A percentile compares a stretch with the other conserved stretches of the same genome.
Evolutionary conservation across 1,140 invertebrate species (phyloP).

Genomic region (Rhizoglyphus robini): DNA sequence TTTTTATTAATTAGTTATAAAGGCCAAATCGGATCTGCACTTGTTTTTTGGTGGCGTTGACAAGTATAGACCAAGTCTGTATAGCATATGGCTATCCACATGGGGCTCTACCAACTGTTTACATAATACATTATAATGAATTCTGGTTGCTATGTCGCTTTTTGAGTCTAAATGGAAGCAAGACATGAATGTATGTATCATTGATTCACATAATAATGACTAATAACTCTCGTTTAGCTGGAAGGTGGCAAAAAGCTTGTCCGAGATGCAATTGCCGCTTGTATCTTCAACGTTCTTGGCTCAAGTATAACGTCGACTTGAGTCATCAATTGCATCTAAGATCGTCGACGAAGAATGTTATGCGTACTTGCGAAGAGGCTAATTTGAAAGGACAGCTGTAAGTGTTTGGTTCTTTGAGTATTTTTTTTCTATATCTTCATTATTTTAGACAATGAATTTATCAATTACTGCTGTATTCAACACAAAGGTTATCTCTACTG

Average conservation of each 20-base stretch:
- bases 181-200: constrained; percentile 47
- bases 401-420: constrained; percentile 6
- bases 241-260: constrained; percentile 80
- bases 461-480: constrained; percentile 55
- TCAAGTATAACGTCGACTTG: constrained; percentile 90
- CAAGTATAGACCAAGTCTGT: constrained; percentile 65
- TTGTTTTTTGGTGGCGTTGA: constrained; percentile 92
- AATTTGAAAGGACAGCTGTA: constrained; percentile 14
- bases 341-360: constrained; percentile 57
- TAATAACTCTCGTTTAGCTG: constrained; percentile 41
- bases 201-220: not conserved
- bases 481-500: constrained; percentile 46
- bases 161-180: constrained; percentile 82
- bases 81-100: constrained; percentile 85
- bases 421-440: not conserved
- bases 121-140: constrained; percentile 89
- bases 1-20: constrained; percentile 36
- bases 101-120: constrained; percentile 78
- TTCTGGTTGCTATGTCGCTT: constrained; percentile 86
- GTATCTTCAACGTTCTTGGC: constrained; percentile 92
- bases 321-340: no score
- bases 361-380: constrained; percentile 73
- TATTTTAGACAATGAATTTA: constrained; percentile 36
- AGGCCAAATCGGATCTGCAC: constrained; percentile 83
- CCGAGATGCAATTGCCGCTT: constrained; percentile 78